phyloP scores from a whole-genome alignment of 2,888 invertebrate genomes.

The Megaustenia siamemsis region DNA sequence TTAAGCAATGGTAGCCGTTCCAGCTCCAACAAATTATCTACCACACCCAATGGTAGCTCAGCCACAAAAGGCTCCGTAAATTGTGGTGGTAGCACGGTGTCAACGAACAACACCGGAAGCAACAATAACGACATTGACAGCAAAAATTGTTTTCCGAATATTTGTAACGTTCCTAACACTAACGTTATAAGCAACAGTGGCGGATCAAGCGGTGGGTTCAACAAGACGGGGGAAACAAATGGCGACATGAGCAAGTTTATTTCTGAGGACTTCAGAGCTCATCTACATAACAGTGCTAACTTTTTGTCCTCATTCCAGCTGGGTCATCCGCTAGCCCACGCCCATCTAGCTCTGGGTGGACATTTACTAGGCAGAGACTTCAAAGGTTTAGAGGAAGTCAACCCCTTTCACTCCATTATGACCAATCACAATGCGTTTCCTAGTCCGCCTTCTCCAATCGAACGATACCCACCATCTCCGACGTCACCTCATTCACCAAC shows the following conservation, averaged over 20 bases:
- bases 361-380: conserved; percentile 48
- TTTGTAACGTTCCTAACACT: conserved; percentile 17
- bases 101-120: neutral
- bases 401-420: conserved; percentile 49
- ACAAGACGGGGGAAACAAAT: neutral
- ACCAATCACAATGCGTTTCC: conserved; percentile 53
- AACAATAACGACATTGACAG: neutral
- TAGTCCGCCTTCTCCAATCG: conserved; percentile 45
- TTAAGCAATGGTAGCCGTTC: conserved; percentile 36
- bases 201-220: conserved; percentile 21
- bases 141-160: neutral
- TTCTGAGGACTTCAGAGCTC: conserved; percentile 57
- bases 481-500: conserved; percentile 83
- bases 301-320: conserved; percentile 54
- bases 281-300: conserved; percentile 53
- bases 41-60: neutral
- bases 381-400: conserved; percentile 37
- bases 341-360: conserved; percentile 55
- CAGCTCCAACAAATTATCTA: conserved; percentile 37
- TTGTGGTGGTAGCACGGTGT: neutral
- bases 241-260: conserved; percentile 27
- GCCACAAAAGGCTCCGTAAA: neutral
- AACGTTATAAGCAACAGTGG: conserved; percentile 12
- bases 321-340: conserved; percentile 53
- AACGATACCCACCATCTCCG: conserved; percentile 80